Conservation (phyloP, 2,113 vertebrate genomes). For the Leptobrachium ailaonicum region DNA sequence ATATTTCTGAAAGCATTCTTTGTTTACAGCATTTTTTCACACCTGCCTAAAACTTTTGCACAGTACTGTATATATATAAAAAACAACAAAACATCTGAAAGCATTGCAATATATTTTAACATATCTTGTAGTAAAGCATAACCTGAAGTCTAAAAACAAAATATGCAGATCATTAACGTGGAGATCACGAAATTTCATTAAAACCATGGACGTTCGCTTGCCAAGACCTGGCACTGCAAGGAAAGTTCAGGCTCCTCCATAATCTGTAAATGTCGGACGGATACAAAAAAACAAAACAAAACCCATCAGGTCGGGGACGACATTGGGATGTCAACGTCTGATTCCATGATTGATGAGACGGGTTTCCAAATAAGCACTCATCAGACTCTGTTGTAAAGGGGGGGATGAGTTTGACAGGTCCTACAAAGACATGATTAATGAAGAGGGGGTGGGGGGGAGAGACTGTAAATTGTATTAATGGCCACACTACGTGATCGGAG, state of each 20-base stretch:
- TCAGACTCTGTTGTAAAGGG: background rate
- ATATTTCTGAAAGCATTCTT: no score
- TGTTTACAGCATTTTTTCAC: no score
- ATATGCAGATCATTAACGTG: background rate
- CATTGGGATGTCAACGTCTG: background rate
- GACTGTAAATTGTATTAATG: background rate
- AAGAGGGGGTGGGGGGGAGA: background rate
- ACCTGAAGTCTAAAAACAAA: background rate
- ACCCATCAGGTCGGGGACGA: constrained; percentile 4
- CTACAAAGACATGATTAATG: background rate
- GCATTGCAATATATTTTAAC: background rate
- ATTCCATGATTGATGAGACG: background rate
- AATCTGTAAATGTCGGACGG: no score
- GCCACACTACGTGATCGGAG: background rate
- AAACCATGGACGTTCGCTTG: background rate
- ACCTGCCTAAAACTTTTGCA: no score
- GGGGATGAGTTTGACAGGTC: background rate
- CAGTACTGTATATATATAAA: background rate
- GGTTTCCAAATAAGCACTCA: background rate
- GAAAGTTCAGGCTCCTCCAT: background rate
- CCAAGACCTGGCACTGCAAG: background rate
- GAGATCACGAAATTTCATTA: background rate
- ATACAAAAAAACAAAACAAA: background rate
- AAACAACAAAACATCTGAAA: background rate
- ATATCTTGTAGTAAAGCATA: background rate